A percentile compares a stretch with the other conserved stretches of the same genome.
These are phyloP conservation scores for Rynchops niger DNA, from an alignment of 2,113 vertebrate genomes.

Conservation along the genomic window DNA sequence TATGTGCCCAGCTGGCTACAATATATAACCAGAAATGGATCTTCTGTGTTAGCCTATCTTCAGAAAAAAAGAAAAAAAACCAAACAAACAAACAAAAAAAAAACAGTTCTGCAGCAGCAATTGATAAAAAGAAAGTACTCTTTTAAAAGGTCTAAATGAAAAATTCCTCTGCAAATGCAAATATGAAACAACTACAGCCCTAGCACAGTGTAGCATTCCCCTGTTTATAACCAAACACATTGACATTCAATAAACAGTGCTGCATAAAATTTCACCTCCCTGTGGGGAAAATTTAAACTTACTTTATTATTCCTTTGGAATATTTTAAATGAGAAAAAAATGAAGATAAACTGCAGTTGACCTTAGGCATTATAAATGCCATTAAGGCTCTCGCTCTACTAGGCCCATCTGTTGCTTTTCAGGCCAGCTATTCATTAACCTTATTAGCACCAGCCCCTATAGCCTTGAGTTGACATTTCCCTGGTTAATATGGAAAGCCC, in stretches of 20 bases:
- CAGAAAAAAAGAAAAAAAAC: background rate
- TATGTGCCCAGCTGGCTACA: background rate
- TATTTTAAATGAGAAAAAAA: constrained; percentile 76
- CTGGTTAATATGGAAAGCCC: constrained; percentile 66
- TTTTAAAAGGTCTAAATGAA: constrained; percentile 8
- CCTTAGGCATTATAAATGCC: constrained; percentile 75
- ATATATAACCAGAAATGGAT: background rate
- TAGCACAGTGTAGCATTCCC: background rate
- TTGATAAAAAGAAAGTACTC: background rate
- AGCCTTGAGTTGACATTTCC: constrained; percentile 75
- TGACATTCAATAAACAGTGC: constrained; percentile 72
- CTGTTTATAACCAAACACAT: constrained; percentile 60
- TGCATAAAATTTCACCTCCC: constrained; percentile 72
- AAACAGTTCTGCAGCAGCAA: background rate
- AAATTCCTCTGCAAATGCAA: constrained; percentile 44
- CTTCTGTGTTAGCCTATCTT: background rate
- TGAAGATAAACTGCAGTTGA: constrained; percentile 74
- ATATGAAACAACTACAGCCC: background rate
- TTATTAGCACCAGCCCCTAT: constrained; percentile 73
- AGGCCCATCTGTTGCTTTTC: constrained; percentile 76
- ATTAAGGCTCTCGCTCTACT: constrained; percentile 65
- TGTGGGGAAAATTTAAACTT: constrained; percentile 69
- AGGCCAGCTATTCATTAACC: constrained; percentile 78
- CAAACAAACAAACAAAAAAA: background rate
- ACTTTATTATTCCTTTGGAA: constrained; percentile 73